Percentiles rank a stretch among this genome's conserved stretches.
Evolutionary conservation across 2,113 vertebrate genomes (phyloP).

Genomic region (Hipposideros armiger): DNA sequence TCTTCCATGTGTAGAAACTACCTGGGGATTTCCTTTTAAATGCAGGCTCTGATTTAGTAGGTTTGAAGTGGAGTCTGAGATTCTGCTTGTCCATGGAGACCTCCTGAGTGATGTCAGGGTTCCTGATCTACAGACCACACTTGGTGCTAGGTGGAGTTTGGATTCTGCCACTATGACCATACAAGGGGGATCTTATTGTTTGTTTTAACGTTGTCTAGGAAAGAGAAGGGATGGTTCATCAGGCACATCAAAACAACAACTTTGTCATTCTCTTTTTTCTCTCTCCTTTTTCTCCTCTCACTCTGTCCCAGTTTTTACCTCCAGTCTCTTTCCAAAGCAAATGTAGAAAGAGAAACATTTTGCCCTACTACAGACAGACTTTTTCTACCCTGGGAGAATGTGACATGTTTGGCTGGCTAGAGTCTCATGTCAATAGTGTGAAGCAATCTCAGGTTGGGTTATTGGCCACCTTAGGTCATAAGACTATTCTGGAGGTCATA

Average conservation of each 20-base stretch:
- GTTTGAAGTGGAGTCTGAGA: background rate
- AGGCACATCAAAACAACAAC: background rate
- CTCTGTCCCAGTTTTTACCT: background rate
- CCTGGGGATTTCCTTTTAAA: background rate
- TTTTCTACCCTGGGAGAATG: background rate
- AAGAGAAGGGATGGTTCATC: background rate
- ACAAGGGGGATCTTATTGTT: background rate
- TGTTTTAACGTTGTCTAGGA: background rate
- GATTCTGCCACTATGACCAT: background rate
- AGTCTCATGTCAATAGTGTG: background rate
- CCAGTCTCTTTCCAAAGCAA: background rate
- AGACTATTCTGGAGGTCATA: background rate
- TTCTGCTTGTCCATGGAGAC: background rate
- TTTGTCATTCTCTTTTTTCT: background rate
- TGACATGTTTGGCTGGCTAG: background rate
- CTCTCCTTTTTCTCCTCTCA: background rate
- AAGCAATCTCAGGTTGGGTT: background rate
- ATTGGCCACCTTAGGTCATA: background rate
- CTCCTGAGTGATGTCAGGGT: background rate
- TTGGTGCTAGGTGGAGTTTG: background rate
- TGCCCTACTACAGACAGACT: accelerated
- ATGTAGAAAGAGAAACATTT: background rate
- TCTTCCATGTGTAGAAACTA: background rate
- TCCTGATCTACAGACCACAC: background rate
- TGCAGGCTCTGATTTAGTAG: background rate